Conservation (phyloP, 2,797 vertebrate genomes). For the Vespertilio murinus region DNA sequence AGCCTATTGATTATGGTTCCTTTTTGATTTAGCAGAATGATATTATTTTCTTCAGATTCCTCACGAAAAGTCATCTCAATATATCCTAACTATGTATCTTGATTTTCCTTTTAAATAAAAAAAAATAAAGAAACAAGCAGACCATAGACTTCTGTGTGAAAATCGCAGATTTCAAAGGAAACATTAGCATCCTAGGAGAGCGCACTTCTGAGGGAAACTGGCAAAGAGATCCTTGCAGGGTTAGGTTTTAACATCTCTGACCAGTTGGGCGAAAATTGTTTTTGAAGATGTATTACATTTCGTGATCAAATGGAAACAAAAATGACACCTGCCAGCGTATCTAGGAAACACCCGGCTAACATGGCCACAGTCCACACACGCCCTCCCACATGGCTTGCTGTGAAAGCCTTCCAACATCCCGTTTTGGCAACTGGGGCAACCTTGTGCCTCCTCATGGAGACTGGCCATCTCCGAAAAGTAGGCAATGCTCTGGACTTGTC, state of each 20-base stretch:
- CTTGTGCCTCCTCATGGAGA: constrained; percentile 82
- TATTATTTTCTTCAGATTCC: not conserved
- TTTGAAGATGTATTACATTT: constrained; percentile 89
- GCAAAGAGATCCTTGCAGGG: constrained; percentile 56
- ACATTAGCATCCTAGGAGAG: not conserved
- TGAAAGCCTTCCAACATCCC: constrained; percentile 80
- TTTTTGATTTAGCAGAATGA: not conserved
- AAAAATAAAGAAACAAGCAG: not conserved
- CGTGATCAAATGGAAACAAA: constrained; percentile 88
- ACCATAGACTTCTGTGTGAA: not conserved
- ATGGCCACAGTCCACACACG: constrained; percentile 83
- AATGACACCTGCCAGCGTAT: constrained; percentile 86
- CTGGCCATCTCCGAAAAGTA: constrained; percentile 73
- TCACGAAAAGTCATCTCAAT: not conserved
- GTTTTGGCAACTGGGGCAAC: constrained; percentile 80
- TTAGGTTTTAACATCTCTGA: constrained; percentile 78
- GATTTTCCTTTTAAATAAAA: not conserved
- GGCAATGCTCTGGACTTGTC: constrained; percentile 18
- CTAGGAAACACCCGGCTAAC: constrained; percentile 85
- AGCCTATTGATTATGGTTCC: not conserved
- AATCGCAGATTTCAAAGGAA: constrained; percentile 62
- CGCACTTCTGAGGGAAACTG: constrained; percentile 19
- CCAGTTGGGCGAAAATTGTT: constrained; percentile 84
- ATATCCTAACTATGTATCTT: not conserved
- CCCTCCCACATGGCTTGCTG: constrained; percentile 79